phyloP scores from a whole-genome alignment of 2,113 vertebrate species.

The Accipiter virgatus region DNA sequence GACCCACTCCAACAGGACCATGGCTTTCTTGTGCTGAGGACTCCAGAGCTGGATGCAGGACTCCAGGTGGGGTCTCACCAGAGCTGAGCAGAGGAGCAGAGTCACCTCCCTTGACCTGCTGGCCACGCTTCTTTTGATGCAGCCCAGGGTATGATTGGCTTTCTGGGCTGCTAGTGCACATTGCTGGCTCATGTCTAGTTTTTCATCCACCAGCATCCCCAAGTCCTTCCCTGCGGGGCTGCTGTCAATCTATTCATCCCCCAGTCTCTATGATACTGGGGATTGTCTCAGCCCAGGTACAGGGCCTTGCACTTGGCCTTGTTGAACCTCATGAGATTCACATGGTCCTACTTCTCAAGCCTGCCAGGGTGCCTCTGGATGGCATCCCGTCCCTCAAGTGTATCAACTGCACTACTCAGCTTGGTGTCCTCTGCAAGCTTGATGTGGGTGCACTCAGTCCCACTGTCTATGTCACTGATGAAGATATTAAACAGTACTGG shows the following conservation, averaged over 20 bases:
- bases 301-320: background rate
- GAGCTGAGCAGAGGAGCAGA: background rate
- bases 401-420: background rate
- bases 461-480: too few species aligned
- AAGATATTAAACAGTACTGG: too few species aligned
- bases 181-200: background rate
- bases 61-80: background rate
- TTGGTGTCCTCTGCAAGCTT: background rate
- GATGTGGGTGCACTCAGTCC: too few species aligned
- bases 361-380: background rate
- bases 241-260: background rate
- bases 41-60: background rate
- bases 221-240: background rate
- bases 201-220: background rate
- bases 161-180: background rate
- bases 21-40: background rate
- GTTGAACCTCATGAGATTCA: background rate
- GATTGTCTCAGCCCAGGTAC: background rate
- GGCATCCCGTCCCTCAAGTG: fast-evolving
- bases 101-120: too few species aligned
- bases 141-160: background rate
- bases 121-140: background rate
- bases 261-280: background rate
- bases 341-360: background rate
- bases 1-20: background rate